Evolutionary conservation across 2,888 invertebrate genomes (phyloP), one percentile per base, ranked within the genome.

Genomic region (Pristionchus mayeri): DNA sequence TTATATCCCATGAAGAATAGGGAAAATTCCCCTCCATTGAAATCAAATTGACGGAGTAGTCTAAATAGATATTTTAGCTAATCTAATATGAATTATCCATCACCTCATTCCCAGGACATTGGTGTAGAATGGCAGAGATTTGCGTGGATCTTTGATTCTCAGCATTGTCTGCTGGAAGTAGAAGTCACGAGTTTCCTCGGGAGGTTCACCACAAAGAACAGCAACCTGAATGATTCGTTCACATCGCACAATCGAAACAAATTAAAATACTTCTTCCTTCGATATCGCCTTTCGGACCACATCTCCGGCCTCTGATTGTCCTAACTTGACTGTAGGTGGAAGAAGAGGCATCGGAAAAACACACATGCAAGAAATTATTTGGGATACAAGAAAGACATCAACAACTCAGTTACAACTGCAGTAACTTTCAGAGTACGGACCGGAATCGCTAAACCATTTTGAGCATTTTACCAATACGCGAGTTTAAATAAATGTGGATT

Each of bases 141-240:
- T 95, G 87, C 95, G 95, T 0, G 97, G 97, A 93, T 98, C 97
- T 93, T 97, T 98, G 87, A 98, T 97, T 52, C 98, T 44, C 93
- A 96, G 96, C 98, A 98, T 98, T 0, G 97, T 98, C 95, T 98
- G 98, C 94, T 98, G 97, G 94, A 98, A 96, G 89, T 97, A 95
- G 93, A 96, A 98, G n/a, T 85, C 89, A 21, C 87, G 85, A 9
- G 91, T 91, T 40, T 87, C 89, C 16, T 86, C 85, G 21, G 86
- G 44, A 21, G 87, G 85, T 50, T 88, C 87, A 27, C 85, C 85
- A 40, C 85, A 82, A 13, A 88, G 71, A 16, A 80, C 83, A 4
- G 84, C 82, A 67, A 86, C 85, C 86, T 87, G 24, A 86, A 88
- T 18, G 54, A 16, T n/a, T 54, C 54, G 4, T 13, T 54, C 21